These are phyloP conservation scores for Centropyge bicolor DNA, from an alignment of 2,797 vertebrate genomes.

Conservation along the genomic window DNA sequence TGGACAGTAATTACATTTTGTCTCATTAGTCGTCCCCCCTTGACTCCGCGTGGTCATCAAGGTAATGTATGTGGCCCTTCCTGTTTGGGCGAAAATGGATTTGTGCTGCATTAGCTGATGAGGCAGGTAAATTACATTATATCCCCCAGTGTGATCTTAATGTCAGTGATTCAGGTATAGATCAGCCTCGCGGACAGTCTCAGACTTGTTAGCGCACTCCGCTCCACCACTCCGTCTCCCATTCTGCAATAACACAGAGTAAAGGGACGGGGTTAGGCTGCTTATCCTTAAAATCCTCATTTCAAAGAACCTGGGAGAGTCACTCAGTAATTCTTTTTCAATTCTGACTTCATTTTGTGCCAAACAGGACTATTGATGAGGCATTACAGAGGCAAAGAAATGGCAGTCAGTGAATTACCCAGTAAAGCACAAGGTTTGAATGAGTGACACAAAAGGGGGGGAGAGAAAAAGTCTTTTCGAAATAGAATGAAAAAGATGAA, in stretches of 20 bases:
- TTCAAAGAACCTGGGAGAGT: constrained; percentile 34
- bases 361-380: constrained; percentile 35
- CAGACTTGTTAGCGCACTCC: constrained; percentile 57
- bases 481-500: constrained; percentile 52
- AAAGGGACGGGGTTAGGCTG: constrained; percentile 17
- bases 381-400: constrained; percentile 40
- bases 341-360: constrained; percentile 33
- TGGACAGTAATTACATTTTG: constrained; percentile 87
- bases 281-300: constrained; percentile 51
- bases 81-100: constrained; percentile 87
- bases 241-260: constrained; percentile 23
- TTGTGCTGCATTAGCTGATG: constrained; percentile 90
- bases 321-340: constrained; percentile 32
- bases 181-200: constrained; percentile 65
- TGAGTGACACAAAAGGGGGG: constrained; percentile 18
- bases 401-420: constrained; percentile 27
- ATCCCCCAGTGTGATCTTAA: constrained; percentile 87
- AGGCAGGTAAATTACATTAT: constrained; percentile 88
- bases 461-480: constrained; percentile 1
- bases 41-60: constrained; percentile 84
- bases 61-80: constrained; percentile 88
- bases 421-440: constrained; percentile 29
- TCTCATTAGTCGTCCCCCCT: constrained; percentile 83
- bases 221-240: constrained; percentile 31
- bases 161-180: constrained; percentile 82